A percentile compares a stretch with the other conserved stretches of the same genome.
phyloP scores from a whole-genome alignment of 2,888 invertebrate genomes.

The Blastobasis adustella region DNA sequence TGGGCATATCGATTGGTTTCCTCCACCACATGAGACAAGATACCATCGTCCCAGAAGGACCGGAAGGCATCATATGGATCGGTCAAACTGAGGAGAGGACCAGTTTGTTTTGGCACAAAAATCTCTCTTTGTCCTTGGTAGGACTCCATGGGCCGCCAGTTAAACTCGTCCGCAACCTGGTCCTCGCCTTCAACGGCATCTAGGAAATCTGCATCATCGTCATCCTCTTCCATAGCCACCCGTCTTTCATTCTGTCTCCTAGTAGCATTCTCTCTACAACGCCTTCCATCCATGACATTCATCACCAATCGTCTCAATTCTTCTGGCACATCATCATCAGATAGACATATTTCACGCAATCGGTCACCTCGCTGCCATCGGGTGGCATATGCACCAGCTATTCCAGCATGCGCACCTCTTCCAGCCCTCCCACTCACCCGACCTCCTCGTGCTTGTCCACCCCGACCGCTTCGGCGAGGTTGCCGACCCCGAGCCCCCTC shows the following conservation, averaged over 20 bases:
- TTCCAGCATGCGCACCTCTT: not conserved
- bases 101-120: not conserved
- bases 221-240: not conserved
- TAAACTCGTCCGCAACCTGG: not conserved
- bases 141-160: not conserved
- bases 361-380: not conserved
- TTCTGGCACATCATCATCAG: not conserved
- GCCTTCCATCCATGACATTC: not conserved
- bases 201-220: not conserved
- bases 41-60: slow-evolving; percentile 7
- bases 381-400: no score
- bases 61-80: slow-evolving; percentile 10
- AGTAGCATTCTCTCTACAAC: not conserved
- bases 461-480: not conserved
- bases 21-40: slow-evolving; percentile 5
- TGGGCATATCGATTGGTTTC: slow-evolving; percentile 9
- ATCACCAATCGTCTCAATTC: not conserved
- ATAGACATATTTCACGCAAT: not conserved
- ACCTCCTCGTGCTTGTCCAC: not conserved
- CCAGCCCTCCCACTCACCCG: not conserved
- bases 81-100: not conserved
- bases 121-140: not conserved
- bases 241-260: not conserved
- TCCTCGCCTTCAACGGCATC: not conserved
- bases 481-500: no score